Evolutionary conservation across 2,113 vertebrate genomes (phyloP).

Genomic region (Centropristis striata): DNA sequence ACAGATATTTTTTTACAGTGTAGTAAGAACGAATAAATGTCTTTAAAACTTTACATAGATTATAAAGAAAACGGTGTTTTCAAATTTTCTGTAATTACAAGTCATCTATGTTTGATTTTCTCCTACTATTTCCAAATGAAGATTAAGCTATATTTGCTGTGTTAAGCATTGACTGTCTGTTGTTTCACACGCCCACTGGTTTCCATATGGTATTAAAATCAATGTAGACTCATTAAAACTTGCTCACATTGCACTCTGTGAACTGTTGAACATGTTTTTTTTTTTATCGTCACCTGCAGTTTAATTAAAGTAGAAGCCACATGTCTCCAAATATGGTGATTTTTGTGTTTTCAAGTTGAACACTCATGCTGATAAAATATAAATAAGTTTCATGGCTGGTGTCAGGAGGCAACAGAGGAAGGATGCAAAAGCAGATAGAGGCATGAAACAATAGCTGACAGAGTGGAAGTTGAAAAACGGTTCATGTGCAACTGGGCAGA

Average conservation of each 20-base stretch:
- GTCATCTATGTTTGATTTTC: neutral
- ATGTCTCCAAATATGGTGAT: neutral
- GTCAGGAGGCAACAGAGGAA: neutral
- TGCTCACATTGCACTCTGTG: neutral
- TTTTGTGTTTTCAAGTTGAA: neutral
- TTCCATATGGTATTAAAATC: neutral
- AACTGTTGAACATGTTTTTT: constrained; percentile 3
- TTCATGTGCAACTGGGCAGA: neutral
- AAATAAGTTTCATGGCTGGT: neutral
- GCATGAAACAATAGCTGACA: neutral
- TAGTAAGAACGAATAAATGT: too few relatives aligned
- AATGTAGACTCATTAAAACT: neutral
- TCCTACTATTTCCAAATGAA: neutral
- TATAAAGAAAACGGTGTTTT: neutral
- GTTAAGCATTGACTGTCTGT: neutral
- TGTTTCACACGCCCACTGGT: neutral
- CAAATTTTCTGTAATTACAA: neutral
- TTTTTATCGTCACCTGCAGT: neutral
- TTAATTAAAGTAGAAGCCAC: neutral
- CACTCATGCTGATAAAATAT: neutral
- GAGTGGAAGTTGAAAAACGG: neutral
- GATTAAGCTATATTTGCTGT: neutral
- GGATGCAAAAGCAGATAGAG: neutral
- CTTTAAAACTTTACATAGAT: neutral
- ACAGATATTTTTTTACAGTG: too few relatives aligned